Base-by-base conservation (phyloP, 2,888 invertebrate species). In the Hemistola chrysoprasaria region DNA sequence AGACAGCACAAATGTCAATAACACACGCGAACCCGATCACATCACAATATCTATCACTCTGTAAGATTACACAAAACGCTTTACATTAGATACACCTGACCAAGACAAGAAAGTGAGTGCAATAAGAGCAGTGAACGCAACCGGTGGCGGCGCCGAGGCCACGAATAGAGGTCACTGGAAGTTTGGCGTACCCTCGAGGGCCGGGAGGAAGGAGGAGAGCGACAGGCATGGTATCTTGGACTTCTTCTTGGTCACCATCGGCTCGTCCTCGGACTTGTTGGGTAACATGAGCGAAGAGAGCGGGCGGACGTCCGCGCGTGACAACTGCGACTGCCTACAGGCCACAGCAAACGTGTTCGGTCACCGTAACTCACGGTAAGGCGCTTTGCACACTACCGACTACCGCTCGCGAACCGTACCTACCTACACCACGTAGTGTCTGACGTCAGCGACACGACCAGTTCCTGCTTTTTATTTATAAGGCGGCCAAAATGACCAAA, bases 31-130 rank as follows among this genome's bases (percentile, higher is more conserved):
- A 38, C 32, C 35, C 50, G 62, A 63, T 45, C 70, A 73, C 71
- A 61, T 48, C 62, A 71, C 65, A 63, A 62, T 62, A 71, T 65
- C 72, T 78, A 72, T 71, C 26, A 25, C 61, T 55, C 54, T 59
- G 50, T 58, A 63, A 51, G 59, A 71, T 69, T 71, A 75, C 77
- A 77, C 74, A 75, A 78, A 78, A 65, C 43, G 33, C 33, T 71
- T 74, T 71, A 73, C 68, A 78, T 71, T n/a, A n/a, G n/a, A n/a
- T 79, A 79, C 85, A 86, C 83, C 82, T 84, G 85, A 82, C 78
- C 75, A 71, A 80, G 78, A 77, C 82, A 82, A 74, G 82, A 86
- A 87, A 86, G 87, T 84, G 79, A 84, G 69, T 83, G 86, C 85
- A 80, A 71, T 71, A 60, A 75, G 73, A 74, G 68, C 66, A 72